phyloP scores from a whole-genome alignment of 1,140 invertebrate species.

The Danaus plexippus region DNA sequence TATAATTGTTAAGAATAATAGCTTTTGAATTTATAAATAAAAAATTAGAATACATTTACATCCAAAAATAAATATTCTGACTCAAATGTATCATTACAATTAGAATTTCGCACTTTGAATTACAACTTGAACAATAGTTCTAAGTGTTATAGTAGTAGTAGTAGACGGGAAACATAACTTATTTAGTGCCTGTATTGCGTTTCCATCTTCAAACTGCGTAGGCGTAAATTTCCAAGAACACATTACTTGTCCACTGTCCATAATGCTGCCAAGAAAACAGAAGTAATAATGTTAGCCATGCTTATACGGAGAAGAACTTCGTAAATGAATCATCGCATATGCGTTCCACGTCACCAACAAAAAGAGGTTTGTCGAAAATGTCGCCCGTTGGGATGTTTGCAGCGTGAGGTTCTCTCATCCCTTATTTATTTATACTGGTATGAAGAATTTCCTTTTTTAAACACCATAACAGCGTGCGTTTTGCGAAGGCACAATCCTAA shows the following conservation, averaged over 20 bases:
- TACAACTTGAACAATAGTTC: too few species aligned
- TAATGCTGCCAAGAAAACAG: conserved; percentile 66
- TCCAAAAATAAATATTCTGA: too few species aligned
- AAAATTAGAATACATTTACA: conserved; percentile 4
- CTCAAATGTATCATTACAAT: too few species aligned
- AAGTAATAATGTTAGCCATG: conserved; percentile 68
- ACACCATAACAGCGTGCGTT: conserved; percentile 45
- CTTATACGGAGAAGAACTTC: conserved; percentile 63
- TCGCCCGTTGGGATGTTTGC: conserved; percentile 48
- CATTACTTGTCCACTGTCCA: conserved; percentile 62
- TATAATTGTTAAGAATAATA: conserved; percentile 14
- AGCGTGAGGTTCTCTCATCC: conserved; percentile 53
- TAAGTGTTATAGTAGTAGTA: too few species aligned
- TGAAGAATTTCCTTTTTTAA: conserved; percentile 60
- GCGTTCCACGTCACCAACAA: conserved; percentile 61
- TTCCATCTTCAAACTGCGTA: conserved; percentile 68
- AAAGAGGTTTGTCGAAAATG: conserved; percentile 71
- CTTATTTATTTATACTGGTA: conserved; percentile 69
- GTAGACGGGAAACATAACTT: conserved; percentile 52
- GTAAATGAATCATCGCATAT: conserved; percentile 70
- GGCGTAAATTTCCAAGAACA: conserved; percentile 67
- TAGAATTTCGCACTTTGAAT: too few species aligned
- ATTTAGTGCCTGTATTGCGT: conserved; percentile 63
- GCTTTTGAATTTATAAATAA: conserved; percentile 1
- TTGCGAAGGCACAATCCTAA: conserved; percentile 41